Percentiles rank a stretch among this genome's conserved stretches.
Conservation (phyloP, 2,113 vertebrate species). For the Typhlomys cinereus region DNA sequence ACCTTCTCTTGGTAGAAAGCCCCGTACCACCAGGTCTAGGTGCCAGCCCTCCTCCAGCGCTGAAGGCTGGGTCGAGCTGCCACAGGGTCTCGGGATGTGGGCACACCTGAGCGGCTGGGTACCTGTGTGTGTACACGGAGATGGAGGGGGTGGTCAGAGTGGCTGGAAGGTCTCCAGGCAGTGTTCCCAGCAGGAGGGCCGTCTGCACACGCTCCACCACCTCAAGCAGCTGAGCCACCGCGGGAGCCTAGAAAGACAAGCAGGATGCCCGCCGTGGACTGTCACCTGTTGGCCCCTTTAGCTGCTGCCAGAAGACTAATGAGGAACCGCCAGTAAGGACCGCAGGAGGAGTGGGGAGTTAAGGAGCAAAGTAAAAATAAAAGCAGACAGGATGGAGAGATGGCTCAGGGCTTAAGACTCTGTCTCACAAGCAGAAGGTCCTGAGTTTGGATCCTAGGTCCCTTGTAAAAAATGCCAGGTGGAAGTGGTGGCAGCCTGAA, state of each 20-base stretch:
- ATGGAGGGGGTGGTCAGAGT: constrained; percentile 87
- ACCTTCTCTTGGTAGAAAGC: neutral
- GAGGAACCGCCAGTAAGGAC: neutral
- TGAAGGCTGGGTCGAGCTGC: neutral
- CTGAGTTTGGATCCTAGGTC: too few species aligned
- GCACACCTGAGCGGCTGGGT: neutral
- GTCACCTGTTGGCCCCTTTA: neutral
- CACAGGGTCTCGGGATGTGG: neutral
- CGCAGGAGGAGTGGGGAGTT: neutral
- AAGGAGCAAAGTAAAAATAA: rapidly evolving
- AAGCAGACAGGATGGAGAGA: too few species aligned
- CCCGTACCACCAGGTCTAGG: neutral
- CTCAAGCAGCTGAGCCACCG: neutral
- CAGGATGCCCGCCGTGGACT: neutral
- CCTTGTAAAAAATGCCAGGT: too few species aligned
- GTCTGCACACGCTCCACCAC: constrained; percentile 89
- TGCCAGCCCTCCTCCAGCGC: neutral
- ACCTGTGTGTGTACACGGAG: constrained; percentile 94
- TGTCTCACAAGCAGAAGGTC: too few species aligned
- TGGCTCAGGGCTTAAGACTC: too few species aligned
- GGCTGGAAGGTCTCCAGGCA: constrained; percentile 83
- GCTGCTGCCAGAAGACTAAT: neutral
- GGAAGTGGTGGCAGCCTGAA: too few species aligned
- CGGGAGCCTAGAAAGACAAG: constrained; percentile 36
- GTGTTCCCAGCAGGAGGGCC: constrained; percentile 88